These are phyloP conservation scores for Sericinus montela DNA, from an alignment of 2,888 invertebrate species.

Conservation along the genomic window DNA sequence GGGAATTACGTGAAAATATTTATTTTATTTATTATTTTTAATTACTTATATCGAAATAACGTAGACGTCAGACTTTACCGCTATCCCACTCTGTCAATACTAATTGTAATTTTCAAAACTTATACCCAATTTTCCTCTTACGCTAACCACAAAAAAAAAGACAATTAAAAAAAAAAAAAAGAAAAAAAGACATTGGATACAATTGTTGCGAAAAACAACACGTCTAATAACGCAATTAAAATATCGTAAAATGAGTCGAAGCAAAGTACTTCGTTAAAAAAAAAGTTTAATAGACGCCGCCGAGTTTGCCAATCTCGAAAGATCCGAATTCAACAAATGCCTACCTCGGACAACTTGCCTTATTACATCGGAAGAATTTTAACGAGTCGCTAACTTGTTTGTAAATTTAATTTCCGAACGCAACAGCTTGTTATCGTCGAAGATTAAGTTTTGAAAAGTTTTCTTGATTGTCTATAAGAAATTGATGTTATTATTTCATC, in stretches of 20 bases:
- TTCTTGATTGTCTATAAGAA: slow-evolving; percentile 55
- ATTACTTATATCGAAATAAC: too few species aligned
- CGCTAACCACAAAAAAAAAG: too few species aligned
- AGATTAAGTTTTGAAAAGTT: slow-evolving; percentile 73
- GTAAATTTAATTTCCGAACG: slow-evolving; percentile 72
- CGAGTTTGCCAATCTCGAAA: slow-evolving; percentile 18
- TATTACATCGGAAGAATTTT: slow-evolving; percentile 74
- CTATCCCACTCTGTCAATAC: too few species aligned
- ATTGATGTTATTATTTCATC: slow-evolving; percentile 47
- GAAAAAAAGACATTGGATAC: too few species aligned
- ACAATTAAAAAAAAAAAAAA: too few species aligned
- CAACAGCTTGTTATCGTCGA: slow-evolving; percentile 65
- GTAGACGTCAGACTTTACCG: too few species aligned
- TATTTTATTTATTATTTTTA: too few species aligned
- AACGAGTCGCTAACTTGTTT: slow-evolving; percentile 76
- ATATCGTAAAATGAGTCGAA: background rate
- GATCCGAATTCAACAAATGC: slow-evolving; percentile 24
- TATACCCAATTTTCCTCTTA: too few species aligned
- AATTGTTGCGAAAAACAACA: too few species aligned
- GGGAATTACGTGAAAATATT: too few species aligned
- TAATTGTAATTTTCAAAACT: too few species aligned
- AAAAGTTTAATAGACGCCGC: slow-evolving; percentile 6
- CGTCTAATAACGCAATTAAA: too few species aligned
- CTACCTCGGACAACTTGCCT: slow-evolving; percentile 41
- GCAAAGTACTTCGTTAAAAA: background rate